phyloP scores from a whole-genome alignment of 2,888 invertebrate genomes.

The Leucoma salicis region DNA sequence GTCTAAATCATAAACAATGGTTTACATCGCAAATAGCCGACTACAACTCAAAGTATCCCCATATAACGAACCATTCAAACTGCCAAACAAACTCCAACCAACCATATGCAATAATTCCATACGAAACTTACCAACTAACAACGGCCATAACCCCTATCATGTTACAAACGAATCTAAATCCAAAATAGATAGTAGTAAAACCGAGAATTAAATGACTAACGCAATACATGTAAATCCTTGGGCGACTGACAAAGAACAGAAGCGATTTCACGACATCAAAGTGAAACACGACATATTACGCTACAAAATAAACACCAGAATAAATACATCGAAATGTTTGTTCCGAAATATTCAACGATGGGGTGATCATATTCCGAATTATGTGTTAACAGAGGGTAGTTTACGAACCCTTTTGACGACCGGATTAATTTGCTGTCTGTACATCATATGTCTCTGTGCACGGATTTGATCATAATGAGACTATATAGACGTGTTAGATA shows the following conservation, averaged over 20 bases:
- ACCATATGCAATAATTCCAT: conserved; percentile 81
- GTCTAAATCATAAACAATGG: conserved; percentile 81
- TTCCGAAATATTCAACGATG: conserved; percentile 73
- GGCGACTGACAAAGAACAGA: conserved; percentile 77
- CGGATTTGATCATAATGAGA: conserved; percentile 65
- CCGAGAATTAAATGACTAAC: conserved; percentile 67
- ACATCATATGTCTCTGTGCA: conserved; percentile 46
- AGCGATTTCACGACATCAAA: conserved; percentile 82
- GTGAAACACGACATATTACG: conserved; percentile 82
- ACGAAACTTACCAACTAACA: conserved; percentile 45
- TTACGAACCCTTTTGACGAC: conserved; percentile 66
- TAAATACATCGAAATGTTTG: conserved; percentile 81
- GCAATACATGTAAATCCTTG: conserved; percentile 75
- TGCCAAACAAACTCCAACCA: conserved; percentile 79
- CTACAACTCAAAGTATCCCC: conserved; percentile 69
- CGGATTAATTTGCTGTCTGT: conserved; percentile 74
- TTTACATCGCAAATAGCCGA: conserved; percentile 77
- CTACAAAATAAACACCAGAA: conserved; percentile 80
- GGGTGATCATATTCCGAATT: conserved; percentile 78
- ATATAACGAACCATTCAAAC: conserved; percentile 81
- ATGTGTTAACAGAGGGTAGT: conserved; percentile 74
- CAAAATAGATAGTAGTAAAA: conserved; percentile 73
- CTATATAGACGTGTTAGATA: conserved; percentile 12
- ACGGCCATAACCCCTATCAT: conserved; percentile 59
- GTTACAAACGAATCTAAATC: conserved; percentile 70